Percentiles rank a stretch among this genome's conserved stretches.
phyloP scores from a whole-genome alignment of 2,797 vertebrate genomes.

The Odontamblyopus rebecca region DNA sequence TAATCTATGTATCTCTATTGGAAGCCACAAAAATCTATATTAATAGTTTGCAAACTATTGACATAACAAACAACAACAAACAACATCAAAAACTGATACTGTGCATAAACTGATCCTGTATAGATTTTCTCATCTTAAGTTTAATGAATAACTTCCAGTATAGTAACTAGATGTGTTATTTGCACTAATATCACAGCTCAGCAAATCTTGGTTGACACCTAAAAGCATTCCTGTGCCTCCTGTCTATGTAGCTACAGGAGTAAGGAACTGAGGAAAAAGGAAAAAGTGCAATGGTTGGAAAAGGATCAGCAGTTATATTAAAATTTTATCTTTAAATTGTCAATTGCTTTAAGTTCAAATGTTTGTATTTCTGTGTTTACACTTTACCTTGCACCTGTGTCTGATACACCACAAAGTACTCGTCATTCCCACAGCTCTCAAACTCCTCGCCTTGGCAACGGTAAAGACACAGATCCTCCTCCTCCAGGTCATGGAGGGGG shows the following conservation, averaged over 20 bases:
- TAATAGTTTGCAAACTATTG: neutral
- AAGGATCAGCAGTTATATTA: neutral
- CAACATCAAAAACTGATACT: neutral
- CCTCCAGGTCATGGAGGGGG: constrained; percentile 89
- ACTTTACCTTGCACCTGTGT: constrained; percentile 93
- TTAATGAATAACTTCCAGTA: too few relatives aligned
- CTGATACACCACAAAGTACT: constrained; percentile 94
- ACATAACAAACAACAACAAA: constrained; percentile 26
- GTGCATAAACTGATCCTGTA: neutral
- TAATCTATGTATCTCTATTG: neutral
- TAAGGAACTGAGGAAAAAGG: too few relatives aligned
- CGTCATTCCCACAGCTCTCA: constrained; percentile 89
- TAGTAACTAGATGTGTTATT: neutral
- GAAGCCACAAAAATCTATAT: neutral
- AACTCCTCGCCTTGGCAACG: constrained; percentile 89
- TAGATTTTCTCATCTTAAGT: neutral
- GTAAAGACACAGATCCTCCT: constrained; percentile 89
- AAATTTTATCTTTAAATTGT: too few relatives aligned
- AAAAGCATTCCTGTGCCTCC: neutral
- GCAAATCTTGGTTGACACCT: neutral
- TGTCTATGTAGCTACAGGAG: neutral
- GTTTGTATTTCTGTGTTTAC: neutral
- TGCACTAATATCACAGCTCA: constrained; percentile 1
- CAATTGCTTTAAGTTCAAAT: too few relatives aligned
- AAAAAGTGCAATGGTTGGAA: neutral